phyloP scores from a whole-genome alignment of 2,797 vertebrate genomes.

The Scomberomorus guttatus region DNA sequence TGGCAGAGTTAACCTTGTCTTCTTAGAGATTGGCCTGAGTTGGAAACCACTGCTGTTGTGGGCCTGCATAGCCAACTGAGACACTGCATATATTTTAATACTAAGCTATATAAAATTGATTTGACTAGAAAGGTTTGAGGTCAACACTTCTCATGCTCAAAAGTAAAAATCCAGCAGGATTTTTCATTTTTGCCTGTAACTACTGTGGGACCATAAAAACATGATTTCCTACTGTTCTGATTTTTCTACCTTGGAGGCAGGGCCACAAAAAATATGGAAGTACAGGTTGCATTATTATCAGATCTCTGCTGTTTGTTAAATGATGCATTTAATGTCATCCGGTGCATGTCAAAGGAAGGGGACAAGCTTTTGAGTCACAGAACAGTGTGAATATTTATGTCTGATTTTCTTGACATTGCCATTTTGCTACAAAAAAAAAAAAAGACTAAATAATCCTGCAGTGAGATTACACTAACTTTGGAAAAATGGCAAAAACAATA shows the following conservation, averaged over 20 bases:
- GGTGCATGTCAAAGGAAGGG: not conserved
- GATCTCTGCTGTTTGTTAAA: slow-evolving; percentile 16
- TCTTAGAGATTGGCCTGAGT: slow-evolving; percentile 5
- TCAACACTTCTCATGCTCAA: slow-evolving; percentile 14
- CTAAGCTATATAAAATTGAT: not conserved
- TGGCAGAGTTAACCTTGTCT: slow-evolving; percentile 3
- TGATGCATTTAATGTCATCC: slow-evolving; percentile 18
- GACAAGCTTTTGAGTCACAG: not conserved
- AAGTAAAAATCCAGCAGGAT: slow-evolving; percentile 4
- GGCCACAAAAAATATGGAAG: not conserved
- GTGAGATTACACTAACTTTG: not conserved
- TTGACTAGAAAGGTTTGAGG: slow-evolving; percentile 3
- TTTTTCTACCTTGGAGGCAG: slow-evolving; percentile 13
- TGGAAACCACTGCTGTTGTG: slow-evolving; percentile 1
- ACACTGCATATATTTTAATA: not conserved
- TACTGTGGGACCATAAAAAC: slow-evolving; percentile 2
- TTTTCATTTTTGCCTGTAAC: not conserved
- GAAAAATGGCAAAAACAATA: not conserved
- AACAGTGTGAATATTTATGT: not conserved
- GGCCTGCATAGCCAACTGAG: not conserved
- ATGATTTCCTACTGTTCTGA: slow-evolving; percentile 9
- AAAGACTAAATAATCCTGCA: too few relatives aligned
- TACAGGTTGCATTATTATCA: not conserved
- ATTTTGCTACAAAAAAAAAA: not conserved
- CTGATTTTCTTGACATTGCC: not conserved